phyloP scores from a whole-genome alignment of 2,888 invertebrate species.

The Lasioglossum vierecki region DNA sequence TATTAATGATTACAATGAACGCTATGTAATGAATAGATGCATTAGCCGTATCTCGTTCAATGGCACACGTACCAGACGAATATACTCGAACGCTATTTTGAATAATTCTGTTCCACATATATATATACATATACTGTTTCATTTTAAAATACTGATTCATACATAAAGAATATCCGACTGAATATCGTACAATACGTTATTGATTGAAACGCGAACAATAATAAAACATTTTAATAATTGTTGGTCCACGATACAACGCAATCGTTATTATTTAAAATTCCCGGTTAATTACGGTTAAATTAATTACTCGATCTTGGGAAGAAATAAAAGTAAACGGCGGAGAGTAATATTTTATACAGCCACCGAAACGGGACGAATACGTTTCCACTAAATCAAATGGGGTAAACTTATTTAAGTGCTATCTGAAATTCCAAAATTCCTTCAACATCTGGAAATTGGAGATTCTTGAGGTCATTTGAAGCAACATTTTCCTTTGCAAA shows the following conservation, averaged over 20 bases:
- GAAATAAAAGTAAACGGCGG: not conserved
- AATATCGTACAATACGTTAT: not conserved
- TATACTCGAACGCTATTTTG: not conserved
- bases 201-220: not conserved
- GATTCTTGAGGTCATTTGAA: too few species aligned
- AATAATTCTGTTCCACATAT: constrained; percentile 31
- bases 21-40: not conserved
- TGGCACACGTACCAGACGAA: not conserved
- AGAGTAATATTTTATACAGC: not conserved
- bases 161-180: constrained; percentile 17
- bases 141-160: constrained; percentile 48
- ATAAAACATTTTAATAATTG: constrained; percentile 22
- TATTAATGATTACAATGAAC: not conserved
- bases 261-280: not conserved
- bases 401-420: too few species aligned
- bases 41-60: not conserved
- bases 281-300: not conserved
- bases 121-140: constrained; percentile 65
- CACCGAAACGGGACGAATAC: not conserved
- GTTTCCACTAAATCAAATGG: not conserved
- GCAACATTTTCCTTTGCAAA: too few species aligned
- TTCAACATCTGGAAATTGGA: too few species aligned
- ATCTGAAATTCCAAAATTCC: too few species aligned
- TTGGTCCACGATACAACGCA: not conserved
- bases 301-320: not conserved